phyloP scores from a whole-genome alignment of 2,797 vertebrate species.

The Malacoraja senta region DNA sequence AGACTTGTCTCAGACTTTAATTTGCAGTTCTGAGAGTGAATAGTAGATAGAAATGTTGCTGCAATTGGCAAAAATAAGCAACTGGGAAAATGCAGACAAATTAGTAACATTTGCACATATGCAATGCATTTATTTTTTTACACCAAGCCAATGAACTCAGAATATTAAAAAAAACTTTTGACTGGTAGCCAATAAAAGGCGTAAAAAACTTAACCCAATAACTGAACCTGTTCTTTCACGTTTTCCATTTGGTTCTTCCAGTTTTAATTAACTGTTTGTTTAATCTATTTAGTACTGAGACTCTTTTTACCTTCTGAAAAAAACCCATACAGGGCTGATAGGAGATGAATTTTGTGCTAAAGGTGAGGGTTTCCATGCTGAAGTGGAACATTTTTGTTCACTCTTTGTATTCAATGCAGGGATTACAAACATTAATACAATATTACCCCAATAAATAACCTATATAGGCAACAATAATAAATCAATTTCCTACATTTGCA shows the following conservation, averaged over 20 bases:
- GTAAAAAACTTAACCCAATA: conserved; percentile 32
- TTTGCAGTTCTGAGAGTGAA: conserved; percentile 21
- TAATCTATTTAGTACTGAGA: not conserved
- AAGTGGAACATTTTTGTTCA: not conserved
- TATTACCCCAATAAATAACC: not conserved
- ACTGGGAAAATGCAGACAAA: conserved; percentile 30
- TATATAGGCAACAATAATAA: not conserved
- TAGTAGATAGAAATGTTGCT: conserved; percentile 22
- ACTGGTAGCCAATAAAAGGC: conserved; percentile 20
- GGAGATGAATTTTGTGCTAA: not conserved
- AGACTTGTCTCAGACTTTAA: not conserved
- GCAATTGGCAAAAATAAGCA: conserved; percentile 29
- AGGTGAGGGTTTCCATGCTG: not conserved
- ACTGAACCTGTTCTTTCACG: conserved; percentile 21
- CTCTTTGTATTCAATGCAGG: not conserved
- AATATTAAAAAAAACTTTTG: conserved; percentile 3
- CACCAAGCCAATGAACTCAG: conserved; percentile 30
- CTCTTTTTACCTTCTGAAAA: not conserved
- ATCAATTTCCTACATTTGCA: not conserved
- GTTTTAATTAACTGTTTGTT: not conserved
- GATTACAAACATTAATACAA: no score
- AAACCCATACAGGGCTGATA: not conserved
- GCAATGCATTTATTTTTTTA: conserved; percentile 31
- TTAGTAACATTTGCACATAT: conserved; percentile 33
- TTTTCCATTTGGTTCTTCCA: conserved; percentile 22